Base-by-base conservation (phyloP, 2,113 vertebrate species). In the Chinchilla lanigera region DNA sequence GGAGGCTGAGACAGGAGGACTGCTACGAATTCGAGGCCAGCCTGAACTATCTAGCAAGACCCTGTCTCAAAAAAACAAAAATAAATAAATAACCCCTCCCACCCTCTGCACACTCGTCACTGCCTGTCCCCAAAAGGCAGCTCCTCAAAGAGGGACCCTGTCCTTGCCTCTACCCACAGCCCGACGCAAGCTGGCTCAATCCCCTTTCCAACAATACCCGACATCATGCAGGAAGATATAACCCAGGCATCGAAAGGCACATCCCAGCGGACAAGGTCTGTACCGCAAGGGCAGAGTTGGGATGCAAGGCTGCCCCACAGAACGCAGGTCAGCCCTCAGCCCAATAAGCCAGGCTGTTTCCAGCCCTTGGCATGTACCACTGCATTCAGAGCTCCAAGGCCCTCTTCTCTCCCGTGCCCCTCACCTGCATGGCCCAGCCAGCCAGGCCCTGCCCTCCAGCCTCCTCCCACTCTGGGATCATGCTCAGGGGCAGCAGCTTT, bases 371-470 rank as follows among this genome's bases (percentile, higher is more conserved):
- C 52, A n/a, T 22, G 14, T n/a, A 84, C 17, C 5, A 28, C 28
- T 14, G 4, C 5, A 38, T 33, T 14, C 52, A 10, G 44, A 33
- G 24, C n/a, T 17, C 60, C 50, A 4, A 24, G 11, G 4, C 3
- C 4, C 13, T 3, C n/a, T 14, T 35, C 22, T 19, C 33, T 9
- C 5, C 12, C 22, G 5, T 0, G 5, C 1, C 17, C 47, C 38
- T 10, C 5, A 20, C 63, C 75, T 17, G 20, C 44, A 16, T 28
- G 41, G 14, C 14, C 61, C 84, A 52, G 9, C 0, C 1, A 22
- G n/a, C 2, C 56, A 8, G 63, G 20, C 10, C 54, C 3, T 7
- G n/a, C 16, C 65, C n/a, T 86, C 77, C 7, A 13, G 47, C 30
- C 56, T 5, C 78, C 44, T 56, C n/a, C 56, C 9, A 30, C 28